These are phyloP conservation scores for Drosophila nebulosa DNA, from an alignment of 1,140 invertebrate genomes.

Conservation along the genomic window DNA sequence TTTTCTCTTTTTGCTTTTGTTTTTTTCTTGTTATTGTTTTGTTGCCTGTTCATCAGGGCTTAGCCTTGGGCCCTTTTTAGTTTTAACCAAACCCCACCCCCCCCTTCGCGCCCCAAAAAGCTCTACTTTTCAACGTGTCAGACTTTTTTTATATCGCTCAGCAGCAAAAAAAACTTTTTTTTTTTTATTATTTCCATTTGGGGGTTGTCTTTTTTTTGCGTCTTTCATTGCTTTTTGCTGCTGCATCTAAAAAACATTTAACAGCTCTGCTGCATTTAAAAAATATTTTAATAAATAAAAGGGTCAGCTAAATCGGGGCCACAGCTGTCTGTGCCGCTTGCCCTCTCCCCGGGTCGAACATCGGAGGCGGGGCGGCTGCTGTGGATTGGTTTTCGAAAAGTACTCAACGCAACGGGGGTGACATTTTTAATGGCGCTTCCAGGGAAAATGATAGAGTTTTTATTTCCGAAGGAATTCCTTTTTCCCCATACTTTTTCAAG, in stretches of 20 bases:
- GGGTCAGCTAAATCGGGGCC: conserved; percentile 64
- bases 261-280: conserved; percentile 67
- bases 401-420: conserved; percentile 11
- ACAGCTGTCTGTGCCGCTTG: conserved; percentile 43
- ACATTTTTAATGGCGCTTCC: conserved; percentile 31
- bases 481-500: not conserved
- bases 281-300: conserved; percentile 79
- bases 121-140: conserved; percentile 65
- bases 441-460: conserved; percentile 16
- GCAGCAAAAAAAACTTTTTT: conserved; percentile 45
- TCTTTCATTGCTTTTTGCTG: conserved; percentile 35
- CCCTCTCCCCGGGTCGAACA: not conserved
- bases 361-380: too few species aligned
- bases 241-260: conserved; percentile 34
- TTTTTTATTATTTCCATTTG: conserved; percentile 74
- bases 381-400: not conserved
- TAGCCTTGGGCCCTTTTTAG: conserved; percentile 69
- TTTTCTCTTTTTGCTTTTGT: not conserved
- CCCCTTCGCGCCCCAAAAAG: not conserved
- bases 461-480: not conserved
- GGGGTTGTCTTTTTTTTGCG: conserved; percentile 55
- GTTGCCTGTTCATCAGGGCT: conserved; percentile 72
- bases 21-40: conserved; percentile 26
- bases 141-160: conserved; percentile 65
- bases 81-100: not conserved